phyloP scores from a whole-genome alignment of 2,797 vertebrate genomes.

The Parotocinclus haroldoi region DNA sequence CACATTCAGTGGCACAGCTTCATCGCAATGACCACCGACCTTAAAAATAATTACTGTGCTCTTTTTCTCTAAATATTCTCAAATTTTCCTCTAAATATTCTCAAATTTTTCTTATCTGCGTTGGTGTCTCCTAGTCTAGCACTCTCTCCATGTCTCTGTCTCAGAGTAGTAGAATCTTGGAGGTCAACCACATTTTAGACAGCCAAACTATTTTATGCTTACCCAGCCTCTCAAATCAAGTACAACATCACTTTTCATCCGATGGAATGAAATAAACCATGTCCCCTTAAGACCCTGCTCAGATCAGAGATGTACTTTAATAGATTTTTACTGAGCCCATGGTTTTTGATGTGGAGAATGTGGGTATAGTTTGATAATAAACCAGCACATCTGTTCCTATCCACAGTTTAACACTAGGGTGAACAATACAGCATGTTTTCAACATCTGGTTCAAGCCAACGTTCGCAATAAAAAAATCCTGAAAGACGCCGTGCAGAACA shows the following conservation, averaged over 20 bases:
- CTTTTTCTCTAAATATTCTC: too few relatives aligned
- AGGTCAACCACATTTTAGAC: constrained; percentile 33
- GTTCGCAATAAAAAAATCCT: constrained; percentile 97
- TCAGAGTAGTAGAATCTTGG: constrained; percentile 33
- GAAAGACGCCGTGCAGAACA: constrained; percentile 94
- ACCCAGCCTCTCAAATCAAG: constrained; percentile 32
- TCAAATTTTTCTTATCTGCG: background rate
- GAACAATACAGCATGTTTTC: constrained; percentile 92
- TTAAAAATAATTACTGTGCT: background rate
- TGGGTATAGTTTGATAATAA: background rate
- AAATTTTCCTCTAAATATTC: constrained; percentile 4
- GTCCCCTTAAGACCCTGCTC: too few relatives aligned
- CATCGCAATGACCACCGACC: background rate
- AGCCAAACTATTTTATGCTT: constrained; percentile 32
- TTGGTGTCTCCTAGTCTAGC: background rate
- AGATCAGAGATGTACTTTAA: too few relatives aligned
- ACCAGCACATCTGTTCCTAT: background rate
- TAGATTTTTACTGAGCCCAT: too few relatives aligned
- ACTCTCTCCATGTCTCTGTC: constrained; percentile 1
- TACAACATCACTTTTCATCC: background rate
- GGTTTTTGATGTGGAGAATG: too few relatives aligned
- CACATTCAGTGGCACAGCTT: constrained; percentile 9
- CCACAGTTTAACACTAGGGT: constrained; percentile 93
- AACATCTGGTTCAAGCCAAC: constrained; percentile 96
- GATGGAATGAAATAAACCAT: too few relatives aligned